Base-by-base conservation (phyloP, 2,797 vertebrate species). In the Acrocephalus scirpaceus region DNA sequence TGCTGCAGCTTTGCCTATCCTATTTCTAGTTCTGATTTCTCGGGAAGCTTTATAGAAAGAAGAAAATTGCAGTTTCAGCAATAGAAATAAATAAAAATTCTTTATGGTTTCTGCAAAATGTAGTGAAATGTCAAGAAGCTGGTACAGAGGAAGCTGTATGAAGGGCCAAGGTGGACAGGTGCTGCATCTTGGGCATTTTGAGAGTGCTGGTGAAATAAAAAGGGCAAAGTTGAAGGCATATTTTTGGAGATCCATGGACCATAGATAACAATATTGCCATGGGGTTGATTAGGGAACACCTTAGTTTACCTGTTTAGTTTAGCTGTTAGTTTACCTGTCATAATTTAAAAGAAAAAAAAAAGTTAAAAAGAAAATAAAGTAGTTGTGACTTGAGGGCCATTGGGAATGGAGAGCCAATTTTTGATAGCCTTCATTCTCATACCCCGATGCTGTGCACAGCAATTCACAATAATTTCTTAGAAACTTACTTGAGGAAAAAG, bases 331-430 rank as follows among this genome's bases (percentile, higher is more conserved):
- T 80, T 75, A 54, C 51, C 73, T 78, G 14, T 72, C 84, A 61
- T 44, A 14, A 80, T 65, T 36, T 54, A 62, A 64, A 94, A 77
- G 5, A 5, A 40, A 65, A 75, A 53, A 7, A 57, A 62, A 36
- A 10, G 38, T 38, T 27, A 42, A 16, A 25, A 27, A 18, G 38
- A 88, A 54, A 44, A 25, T 47, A 15, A 12, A 47, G 26, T 42
- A 70, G 11, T 47, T 5, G 2, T 62, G 44, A 70, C 30, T 16
- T 1, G 2, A 67, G 74, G 38, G 27, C 29, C 2, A 0, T 8
- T 86, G 48, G n/a, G 32, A 84, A 71, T 34, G 70, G 42, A 42
- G 34, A 77, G 36, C 13, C 3, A 56, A 15, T 26, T 15, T 73
- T 75, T 60, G 1, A 44, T 73, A 51, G 60, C 22, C 27, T 53